Conservation (phyloP, 2,113 vertebrate species). For the Ictalurus punctatus region DNA sequence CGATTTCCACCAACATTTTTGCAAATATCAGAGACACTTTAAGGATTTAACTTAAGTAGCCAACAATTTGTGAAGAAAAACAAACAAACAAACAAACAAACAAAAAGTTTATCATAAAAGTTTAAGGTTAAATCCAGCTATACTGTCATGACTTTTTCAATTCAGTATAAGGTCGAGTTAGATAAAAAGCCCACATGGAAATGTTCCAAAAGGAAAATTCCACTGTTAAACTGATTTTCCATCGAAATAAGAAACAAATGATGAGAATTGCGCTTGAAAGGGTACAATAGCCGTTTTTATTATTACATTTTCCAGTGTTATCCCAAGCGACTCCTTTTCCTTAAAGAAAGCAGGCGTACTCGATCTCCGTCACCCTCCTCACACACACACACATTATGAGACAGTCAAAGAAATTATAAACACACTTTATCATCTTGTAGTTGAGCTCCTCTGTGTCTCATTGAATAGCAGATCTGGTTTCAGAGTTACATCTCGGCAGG, state of each 20-base stretch:
- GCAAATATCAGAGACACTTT: too few species aligned
- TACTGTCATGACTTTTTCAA: too few species aligned
- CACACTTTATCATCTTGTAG: constrained; percentile 42
- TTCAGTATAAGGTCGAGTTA: neutral
- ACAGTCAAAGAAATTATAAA: constrained; percentile 49
- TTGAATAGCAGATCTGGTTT: constrained; percentile 42
- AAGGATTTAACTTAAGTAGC: neutral
- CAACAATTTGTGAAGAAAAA: neutral
- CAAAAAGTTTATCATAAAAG: neutral
- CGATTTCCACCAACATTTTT: neutral
- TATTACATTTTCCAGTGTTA: constrained; percentile 24
- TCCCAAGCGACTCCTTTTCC: constrained; percentile 32
- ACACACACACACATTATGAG: constrained; percentile 38
- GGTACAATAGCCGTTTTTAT: constrained; percentile 13
- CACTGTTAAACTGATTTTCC: constrained; percentile 12
- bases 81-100: neutral
- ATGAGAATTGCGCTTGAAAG: constrained; percentile 28
- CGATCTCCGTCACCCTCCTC: neutral
- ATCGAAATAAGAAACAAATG: constrained; percentile 11
- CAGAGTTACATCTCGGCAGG: constrained; percentile 28
- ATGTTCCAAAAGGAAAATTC: neutral
- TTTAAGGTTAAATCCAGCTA: neutral
- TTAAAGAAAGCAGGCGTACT: constrained; percentile 35
- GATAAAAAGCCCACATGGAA: neutral
- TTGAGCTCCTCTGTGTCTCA: constrained; percentile 37